Base-by-base conservation (phyloP, 2,797 vertebrate genomes). In the Takifugu ocellatus region DNA sequence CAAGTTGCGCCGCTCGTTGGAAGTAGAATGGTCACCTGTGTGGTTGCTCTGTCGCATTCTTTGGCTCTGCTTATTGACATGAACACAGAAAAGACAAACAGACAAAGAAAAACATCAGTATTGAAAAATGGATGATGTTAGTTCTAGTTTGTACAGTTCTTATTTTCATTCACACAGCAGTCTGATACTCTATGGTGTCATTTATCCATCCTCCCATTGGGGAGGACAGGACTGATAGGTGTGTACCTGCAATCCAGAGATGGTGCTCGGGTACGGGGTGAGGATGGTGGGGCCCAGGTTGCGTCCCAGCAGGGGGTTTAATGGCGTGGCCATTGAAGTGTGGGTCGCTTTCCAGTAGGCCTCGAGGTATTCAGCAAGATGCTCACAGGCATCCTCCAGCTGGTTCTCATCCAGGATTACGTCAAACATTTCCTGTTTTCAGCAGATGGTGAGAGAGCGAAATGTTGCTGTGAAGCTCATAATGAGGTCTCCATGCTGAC, bases 321-420 rank as follows among this genome's bases (percentile, higher is more conserved):
- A 89, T 24, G 96, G 94, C 0, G 96, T 91, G 49, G 93, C 93
- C 55, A 94, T 91, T 17, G 94, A 92, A 46, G 93, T 95, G 71
- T 99, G 96, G 0, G 96, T 98, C 3, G 96, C 95, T 59, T 96
- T 92, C 96, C 96, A 99, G 58, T 99, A 99, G 0, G 96, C 96
- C 90, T 98, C 96, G 6, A 98, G 92, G 69, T 98, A 99, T 49
- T 98, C 96, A 0, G 96, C 96, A 68, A 99, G 88, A 81, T 98
- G 96, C 63, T 98, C 96, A 2, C 96, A 98, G 0, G 96, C 96
- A 4, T 98, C 96, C 85, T 98, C 96, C 55, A 98, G 87, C 82
- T 98, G 96, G 78, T 98, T 98, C 83, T 98, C 96, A 54, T 98
- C 96, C 91, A 98, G 83, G 84, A 98, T 98, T 51, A 98, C 94